Base-by-base conservation (phyloP, 1,140 invertebrate genomes). In the Maniola jurtina region DNA sequence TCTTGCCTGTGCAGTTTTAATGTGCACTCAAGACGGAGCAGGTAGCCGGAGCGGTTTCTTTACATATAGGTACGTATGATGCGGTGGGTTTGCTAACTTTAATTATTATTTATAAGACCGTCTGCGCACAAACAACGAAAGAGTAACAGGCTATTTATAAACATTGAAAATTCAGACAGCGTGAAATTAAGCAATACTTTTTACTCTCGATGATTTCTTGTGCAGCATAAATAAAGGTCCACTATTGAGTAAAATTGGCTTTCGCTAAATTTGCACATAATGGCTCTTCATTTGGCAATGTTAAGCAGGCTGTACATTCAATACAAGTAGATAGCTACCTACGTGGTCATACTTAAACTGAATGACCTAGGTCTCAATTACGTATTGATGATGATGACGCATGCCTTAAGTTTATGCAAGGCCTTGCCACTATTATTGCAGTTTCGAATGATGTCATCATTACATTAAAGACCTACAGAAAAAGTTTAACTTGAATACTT, bases 121-220 rank as follows among this genome's bases (percentile, higher is more conserved):
- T 47, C 9, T 25, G 10, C 61, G 42, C 13, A n/a, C 13, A 45
- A 45, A 45, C 42, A 45, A n/a, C 42, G 42, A 11, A 45, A n/a
- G 42, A 45, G 13, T 54, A 59, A 50, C 25, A 50, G 38, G 35
- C 56, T 50, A 66, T 67, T 71, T 63, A 67, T 64, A 71, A 66
- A 67, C 61, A 71, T 65, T 61, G 62, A 48, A 57, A 64, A 57
- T 45, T 56, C 64, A 60, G 61, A 34, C 52, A 60, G 58, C 70
- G 65, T 71, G 70, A 68, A 71, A 71, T 68, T 56, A 64, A 11
- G 9, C 5, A 5, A 61, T 61, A 63, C 52, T 54, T 68, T 56
- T 68, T 35, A 67, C 64, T 48, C 60, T 25, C 50, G 45, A 35
- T 25, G 34, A 50, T 40, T 57, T 36, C 16, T 50, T 50, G 5